Base-by-base conservation (phyloP, 2,113 vertebrate genomes). In the Lontra canadensis region DNA sequence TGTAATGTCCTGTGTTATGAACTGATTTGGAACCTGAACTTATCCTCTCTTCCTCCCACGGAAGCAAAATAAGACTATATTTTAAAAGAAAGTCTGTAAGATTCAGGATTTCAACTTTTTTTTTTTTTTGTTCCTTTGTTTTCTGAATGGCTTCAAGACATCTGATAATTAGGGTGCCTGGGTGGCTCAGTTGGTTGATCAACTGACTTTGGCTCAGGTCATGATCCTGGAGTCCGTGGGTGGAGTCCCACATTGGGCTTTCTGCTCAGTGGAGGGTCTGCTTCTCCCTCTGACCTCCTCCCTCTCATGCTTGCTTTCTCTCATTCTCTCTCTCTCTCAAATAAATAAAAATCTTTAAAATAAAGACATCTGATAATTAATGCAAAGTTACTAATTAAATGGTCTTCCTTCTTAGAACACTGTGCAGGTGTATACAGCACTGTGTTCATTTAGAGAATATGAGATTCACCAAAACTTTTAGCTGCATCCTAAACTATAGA, bases 351-450 rank as follows among this genome's bases (percentile, higher is more conserved):
- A 55, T 18, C 17, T 55, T 55, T 55, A 18, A 55, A 55, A 18
- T 42, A 55, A 88, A 76, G 61, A 67, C n/a, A 80, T 78, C 25
- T 49, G 44, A 63, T 92, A 97, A 89, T 89, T 95, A 87, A 89
- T 94, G 61, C 47, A 94, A 97, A 94, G 49, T 92, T 88, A 90
- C 55, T 90, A 87, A 92, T 86, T 96, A 95, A 86, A 69, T 80
- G 55, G 6, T 25, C 87, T 67, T 36, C 7, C 7, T 95, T 96
- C 29, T 21, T 83, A 74, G 44, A 96, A 65, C n/a, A 85, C 23
- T 86, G 65, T 57, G 63, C 29, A 78, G 61, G 34, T 88, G 79
- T 96, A 57, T 80, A 47, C 2, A 92, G 18, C 57, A 78, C 71
- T 85, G 7, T 39, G 5, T 88, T 88, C 36, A 74, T 76, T 96